Percentiles rank a stretch among this genome's conserved stretches.
These are phyloP conservation scores for Drosophila dunni DNA, from an alignment of 1,140 invertebrate genomes.

Conservation along the genomic window DNA sequence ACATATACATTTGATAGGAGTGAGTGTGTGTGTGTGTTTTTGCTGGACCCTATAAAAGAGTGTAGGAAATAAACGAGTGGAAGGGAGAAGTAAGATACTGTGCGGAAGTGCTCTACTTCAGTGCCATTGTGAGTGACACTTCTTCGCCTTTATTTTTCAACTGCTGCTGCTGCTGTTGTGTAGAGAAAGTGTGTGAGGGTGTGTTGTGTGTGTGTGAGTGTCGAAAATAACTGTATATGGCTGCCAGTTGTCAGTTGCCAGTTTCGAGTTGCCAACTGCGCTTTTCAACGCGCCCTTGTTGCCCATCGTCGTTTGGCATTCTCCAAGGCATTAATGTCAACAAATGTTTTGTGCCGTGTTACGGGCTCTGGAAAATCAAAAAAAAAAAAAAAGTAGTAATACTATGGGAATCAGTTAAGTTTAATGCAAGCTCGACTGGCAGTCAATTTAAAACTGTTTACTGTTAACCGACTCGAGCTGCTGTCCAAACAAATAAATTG, in stretches of 20 bases:
- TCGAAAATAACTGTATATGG: constrained; percentile 36
- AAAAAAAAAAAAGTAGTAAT: neutral
- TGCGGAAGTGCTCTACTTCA: constrained; percentile 47
- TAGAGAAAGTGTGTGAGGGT: constrained; percentile 29
- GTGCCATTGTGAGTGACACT: constrained; percentile 66
- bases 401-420: constrained; percentile 4
- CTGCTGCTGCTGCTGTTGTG: constrained; percentile 25
- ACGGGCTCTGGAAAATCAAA: too few relatives aligned
- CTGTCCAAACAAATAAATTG: constrained; percentile 69
- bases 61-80: neutral
- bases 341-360: constrained; percentile 42
- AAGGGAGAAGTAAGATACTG: neutral
- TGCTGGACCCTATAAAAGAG: constrained; percentile 28
- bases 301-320: constrained; percentile 22
- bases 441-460: constrained; percentile 60
- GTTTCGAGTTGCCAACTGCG: constrained; percentile 18
- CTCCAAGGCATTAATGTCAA: constrained; percentile 75
- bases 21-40: constrained; percentile 16
- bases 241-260: constrained; percentile 25
- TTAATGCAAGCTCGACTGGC: constrained; percentile 32
- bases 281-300: constrained; percentile 41
- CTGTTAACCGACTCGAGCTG: constrained; percentile 35
- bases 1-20: constrained; percentile 56
- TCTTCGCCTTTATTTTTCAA: constrained; percentile 48
- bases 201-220: constrained; percentile 9